Evolutionary conservation across 1,140 invertebrate species (phyloP).

Genomic region (Leguminivora glycinivorella): DNA sequence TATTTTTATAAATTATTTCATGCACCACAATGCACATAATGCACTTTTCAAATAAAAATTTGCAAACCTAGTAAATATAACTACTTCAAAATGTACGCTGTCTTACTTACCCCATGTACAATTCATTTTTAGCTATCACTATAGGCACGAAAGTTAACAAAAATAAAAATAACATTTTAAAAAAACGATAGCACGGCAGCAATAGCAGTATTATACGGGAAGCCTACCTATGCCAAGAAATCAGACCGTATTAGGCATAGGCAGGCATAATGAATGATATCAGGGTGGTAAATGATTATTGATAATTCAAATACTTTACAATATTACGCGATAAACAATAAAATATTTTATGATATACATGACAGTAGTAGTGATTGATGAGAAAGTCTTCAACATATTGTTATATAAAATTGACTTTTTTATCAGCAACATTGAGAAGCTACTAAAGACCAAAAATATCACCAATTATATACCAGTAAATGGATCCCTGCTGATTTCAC

Average conservation of each 20-base stretch:
- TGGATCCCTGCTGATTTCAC: too few species aligned
- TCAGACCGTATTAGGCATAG: too few species aligned
- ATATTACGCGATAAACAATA: background rate
- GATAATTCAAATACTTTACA: background rate
- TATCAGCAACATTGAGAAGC: too few species aligned
- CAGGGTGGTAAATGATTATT: background rate
- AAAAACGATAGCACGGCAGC: background rate
- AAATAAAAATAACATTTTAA: conserved; percentile 18
- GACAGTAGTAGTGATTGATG: background rate
- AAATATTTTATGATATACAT: background rate
- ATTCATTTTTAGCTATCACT: conserved; percentile 38
- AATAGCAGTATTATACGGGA: background rate
- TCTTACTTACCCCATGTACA: conserved; percentile 40
- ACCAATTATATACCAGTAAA: too few species aligned
- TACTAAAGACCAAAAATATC: too few species aligned
- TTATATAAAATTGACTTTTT: background rate
- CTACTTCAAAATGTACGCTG: conserved; percentile 16
- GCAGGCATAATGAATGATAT: too few species aligned
- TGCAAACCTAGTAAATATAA: background rate
- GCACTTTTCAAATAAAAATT: too few species aligned
- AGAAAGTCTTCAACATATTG: background rate
- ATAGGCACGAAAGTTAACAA: conserved; percentile 5
- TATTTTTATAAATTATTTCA: too few species aligned
- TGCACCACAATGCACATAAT: too few species aligned
- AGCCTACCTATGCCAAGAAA: too few species aligned